Conservation (phyloP, 2,888 invertebrate species). For the Eupithecia inturbata region DNA sequence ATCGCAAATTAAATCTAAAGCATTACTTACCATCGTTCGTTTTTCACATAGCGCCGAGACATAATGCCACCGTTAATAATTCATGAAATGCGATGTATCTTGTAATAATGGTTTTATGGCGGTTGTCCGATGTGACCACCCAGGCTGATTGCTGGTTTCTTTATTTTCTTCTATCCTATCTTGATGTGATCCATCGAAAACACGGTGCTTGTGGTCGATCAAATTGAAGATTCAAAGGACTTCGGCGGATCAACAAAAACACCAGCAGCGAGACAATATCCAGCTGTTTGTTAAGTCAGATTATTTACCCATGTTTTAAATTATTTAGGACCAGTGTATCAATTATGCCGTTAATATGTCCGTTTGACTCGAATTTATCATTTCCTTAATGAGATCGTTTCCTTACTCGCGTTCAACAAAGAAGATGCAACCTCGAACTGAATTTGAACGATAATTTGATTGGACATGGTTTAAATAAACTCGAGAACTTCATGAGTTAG, state of each 20-base stretch:
- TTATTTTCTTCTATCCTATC: constrained; percentile 74
- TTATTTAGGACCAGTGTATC: constrained; percentile 20
- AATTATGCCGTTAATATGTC: constrained; percentile 40
- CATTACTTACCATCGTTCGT: constrained; percentile 9
- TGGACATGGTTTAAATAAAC: constrained; percentile 36
- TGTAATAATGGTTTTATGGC: constrained; percentile 58
- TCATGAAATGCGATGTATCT: constrained; percentile 47
- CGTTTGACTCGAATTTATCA: constrained; percentile 33
- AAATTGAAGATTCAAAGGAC: background rate
- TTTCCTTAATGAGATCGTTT: constrained; percentile 38
- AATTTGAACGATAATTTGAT: constrained; percentile 39
- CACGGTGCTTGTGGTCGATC: background rate
- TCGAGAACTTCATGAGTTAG: background rate
- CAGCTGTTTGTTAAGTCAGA: background rate
- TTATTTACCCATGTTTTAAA: background rate
- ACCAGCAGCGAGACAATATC: background rate
- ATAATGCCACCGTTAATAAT: constrained; percentile 10
- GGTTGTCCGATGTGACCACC: constrained; percentile 70
- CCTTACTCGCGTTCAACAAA: constrained; percentile 39
- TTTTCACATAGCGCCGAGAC: constrained; percentile 3
- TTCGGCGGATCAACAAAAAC: background rate
- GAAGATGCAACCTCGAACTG: constrained; percentile 31
- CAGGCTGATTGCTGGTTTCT: constrained; percentile 65
- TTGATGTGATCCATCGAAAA: constrained; percentile 51
- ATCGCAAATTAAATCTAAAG: background rate